Conservation (phyloP, 2,888 invertebrate species). For the Napeogenes inachia region DNA sequence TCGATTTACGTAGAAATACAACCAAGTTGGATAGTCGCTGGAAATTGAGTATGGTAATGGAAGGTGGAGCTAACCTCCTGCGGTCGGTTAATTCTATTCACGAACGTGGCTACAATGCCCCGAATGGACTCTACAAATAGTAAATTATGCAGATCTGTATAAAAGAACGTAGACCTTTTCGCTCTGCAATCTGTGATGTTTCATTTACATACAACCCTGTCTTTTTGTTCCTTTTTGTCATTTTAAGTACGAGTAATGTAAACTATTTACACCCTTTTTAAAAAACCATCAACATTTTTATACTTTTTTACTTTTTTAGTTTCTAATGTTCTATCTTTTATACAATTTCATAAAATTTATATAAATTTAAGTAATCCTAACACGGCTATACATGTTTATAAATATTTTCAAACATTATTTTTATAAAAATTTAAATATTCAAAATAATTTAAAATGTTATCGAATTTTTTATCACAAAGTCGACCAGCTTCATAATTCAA, state of each 20-base stretch:
- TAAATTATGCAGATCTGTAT: slow-evolving; percentile 39
- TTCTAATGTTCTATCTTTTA: no score
- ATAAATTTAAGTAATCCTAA: no score
- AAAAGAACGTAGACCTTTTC: slow-evolving; percentile 21
- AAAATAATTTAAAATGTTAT: no score
- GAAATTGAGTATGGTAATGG: slow-evolving; percentile 53
- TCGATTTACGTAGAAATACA: slow-evolving; percentile 52
- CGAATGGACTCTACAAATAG: slow-evolving; percentile 53
- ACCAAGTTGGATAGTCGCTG: slow-evolving; percentile 47
- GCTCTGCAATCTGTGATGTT: slow-evolving; percentile 22
- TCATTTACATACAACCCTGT: slow-evolving; percentile 21
- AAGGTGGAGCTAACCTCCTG: slow-evolving; percentile 37
- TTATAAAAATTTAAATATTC: no score
- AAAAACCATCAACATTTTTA: no score
- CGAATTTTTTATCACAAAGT: no score
- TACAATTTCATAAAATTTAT: no score
- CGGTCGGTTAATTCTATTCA: slow-evolving; percentile 56
- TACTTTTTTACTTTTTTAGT: no score
- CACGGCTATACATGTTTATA: no score
- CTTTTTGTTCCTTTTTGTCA: slow-evolving; percentile 8
- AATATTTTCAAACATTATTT: no score
- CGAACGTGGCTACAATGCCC: slow-evolving; percentile 40
- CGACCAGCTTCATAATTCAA: no score
- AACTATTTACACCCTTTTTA: not conserved
- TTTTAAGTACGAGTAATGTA: not conserved